Conservation (phyloP, 2,113 vertebrate genomes). For the Tachysurus vachellii region DNA sequence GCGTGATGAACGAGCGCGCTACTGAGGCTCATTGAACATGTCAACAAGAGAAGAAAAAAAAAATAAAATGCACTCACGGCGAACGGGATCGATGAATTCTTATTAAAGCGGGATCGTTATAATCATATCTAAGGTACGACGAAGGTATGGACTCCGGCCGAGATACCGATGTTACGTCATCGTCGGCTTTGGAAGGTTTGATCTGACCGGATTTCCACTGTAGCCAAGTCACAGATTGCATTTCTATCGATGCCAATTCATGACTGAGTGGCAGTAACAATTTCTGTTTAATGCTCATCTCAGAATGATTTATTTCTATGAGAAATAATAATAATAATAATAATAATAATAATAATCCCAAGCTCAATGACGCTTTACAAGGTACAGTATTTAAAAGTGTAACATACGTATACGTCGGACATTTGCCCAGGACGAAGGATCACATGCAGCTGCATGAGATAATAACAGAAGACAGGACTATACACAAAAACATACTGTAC, state of each 20-base stretch:
- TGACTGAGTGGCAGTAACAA: background rate
- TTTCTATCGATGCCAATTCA: background rate
- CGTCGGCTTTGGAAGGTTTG: background rate
- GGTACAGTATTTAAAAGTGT: too few species aligned
- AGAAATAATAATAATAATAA: too few species aligned
- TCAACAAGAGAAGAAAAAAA: background rate
- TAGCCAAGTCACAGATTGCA: background rate
- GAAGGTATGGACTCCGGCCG: background rate
- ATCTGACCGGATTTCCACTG: background rate
- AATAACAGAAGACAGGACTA: too few species aligned
- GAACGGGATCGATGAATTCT: background rate
- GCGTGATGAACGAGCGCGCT: conserved; percentile 69
- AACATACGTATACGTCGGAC: too few species aligned
- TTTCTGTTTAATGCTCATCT: background rate
- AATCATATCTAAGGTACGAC: background rate
- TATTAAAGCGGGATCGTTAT: background rate
- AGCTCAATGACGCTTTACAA: too few species aligned
- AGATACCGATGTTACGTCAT: background rate
- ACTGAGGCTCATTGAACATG: conserved; percentile 64
- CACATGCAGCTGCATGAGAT: too few species aligned
- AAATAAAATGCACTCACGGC: background rate
- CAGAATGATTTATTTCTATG: background rate
- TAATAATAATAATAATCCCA: too few species aligned
- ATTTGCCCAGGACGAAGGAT: too few species aligned
- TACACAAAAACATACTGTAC: too few species aligned